Conservation (phyloP, 2,888 invertebrate genomes). For the Leptopilina myrica region DNA sequence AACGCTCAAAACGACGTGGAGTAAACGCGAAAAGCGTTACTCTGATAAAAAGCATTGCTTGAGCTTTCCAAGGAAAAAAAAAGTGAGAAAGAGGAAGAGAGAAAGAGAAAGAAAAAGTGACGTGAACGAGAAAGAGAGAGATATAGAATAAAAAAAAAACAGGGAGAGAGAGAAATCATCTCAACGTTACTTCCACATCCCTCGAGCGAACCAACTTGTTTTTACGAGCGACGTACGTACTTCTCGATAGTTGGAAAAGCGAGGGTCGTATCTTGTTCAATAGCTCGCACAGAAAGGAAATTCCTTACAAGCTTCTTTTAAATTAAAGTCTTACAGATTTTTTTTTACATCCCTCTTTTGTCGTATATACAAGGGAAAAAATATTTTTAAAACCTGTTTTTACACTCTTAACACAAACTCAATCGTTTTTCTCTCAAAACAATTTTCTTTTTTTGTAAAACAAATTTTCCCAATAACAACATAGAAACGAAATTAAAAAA, state of each 20-base stretch:
- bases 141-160: constrained; percentile 41
- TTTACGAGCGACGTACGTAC: constrained; percentile 65
- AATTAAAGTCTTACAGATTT: constrained; percentile 47
- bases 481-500: too few relatives aligned
- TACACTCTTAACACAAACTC: not conserved
- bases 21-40: constrained; percentile 50
- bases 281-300: constrained; percentile 50
- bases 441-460: too few relatives aligned
- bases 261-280: constrained; percentile 58
- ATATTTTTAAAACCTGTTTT: constrained; percentile 4
- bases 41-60: constrained; percentile 50
- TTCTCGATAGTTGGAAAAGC: constrained; percentile 63
- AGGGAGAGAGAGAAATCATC: constrained; percentile 45
- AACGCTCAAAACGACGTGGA: constrained; percentile 50
- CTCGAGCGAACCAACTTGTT: constrained; percentile 65
- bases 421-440: too few relatives aligned
- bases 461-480: too few relatives aligned
- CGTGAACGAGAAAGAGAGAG: constrained; percentile 41
- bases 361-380: not conserved
- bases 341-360: constrained; percentile 8
- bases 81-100: constrained; percentile 40
- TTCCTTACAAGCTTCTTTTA: constrained; percentile 53
- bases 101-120: constrained; percentile 33
- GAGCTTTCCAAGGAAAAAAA: constrained; percentile 50
- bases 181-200: constrained; percentile 52